Evolutionary conservation across 1,140 invertebrate genomes (phyloP), one percentile per base, ranked within the genome.

Genomic region (Habropoda laboriosa): DNA sequence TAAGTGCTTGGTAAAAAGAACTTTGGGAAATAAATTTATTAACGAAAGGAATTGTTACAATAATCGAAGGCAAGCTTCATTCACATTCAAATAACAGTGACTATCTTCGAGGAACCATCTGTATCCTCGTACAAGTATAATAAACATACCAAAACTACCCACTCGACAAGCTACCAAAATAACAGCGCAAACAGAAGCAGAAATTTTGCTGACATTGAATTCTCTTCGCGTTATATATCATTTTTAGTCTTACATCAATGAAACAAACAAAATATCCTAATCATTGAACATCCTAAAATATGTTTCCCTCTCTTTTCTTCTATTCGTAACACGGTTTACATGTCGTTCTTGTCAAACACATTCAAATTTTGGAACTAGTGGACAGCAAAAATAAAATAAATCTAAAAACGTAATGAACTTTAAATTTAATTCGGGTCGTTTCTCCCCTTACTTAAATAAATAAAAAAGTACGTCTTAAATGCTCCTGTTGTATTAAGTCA

Each of bases 91-190:
- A 49, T 45, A 57, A 16, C 21, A 18, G n/a, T 32, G 38, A 27
- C 38, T 60, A 68, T 68, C 40, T 77, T 57, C 32, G n/a, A 67
- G 38, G 45, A 60, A 42, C 66, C 67, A 78, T 78, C 55, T 78
- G 55, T 40, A 60, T 51, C 24, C 32, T 47, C 35, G 45, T 60
- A 8, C 35, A 58, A 70, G 75, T 40, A 60, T 57, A 78, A 78
- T 78, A 71, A 78, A 78, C 55, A 47, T 16, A 71, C 18, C n/a
- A 32, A 58, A 70, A 71, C 66, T 78, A 71, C 60, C 66, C 53
- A 47, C 75, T 78, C 75, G 40, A 60, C 53, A 49, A 24, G 27
- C 30, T 60, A 78, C 75, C 55, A 78, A 78, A 78, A 78, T 78
- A 78, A 78, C 66, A 78, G 18, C 32, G 27, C 27, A 30, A 77